These are phyloP conservation scores for Papilio polytes DNA, from an alignment of 1,140 invertebrate genomes.

Conservation along the genomic window DNA sequence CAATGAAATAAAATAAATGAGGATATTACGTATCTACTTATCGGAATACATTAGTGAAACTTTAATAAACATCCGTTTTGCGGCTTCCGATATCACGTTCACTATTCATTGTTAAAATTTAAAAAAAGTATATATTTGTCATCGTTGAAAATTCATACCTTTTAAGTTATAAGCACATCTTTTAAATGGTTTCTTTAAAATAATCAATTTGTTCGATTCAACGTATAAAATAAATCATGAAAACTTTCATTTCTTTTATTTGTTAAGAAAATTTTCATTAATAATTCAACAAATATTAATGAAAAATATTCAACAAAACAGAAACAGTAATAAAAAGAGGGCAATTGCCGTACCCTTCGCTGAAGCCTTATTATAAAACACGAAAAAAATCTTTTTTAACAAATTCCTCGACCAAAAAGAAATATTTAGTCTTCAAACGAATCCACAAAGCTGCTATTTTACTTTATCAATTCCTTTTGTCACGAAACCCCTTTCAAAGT, in stretches of 20 bases:
- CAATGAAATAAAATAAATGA: not conserved
- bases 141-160: not conserved
- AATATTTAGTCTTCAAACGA: conserved; percentile 32
- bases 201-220: too few species aligned
- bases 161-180: not conserved
- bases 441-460: conserved; percentile 41
- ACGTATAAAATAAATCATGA: too few species aligned
- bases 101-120: not conserved
- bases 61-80: conserved; percentile 3
- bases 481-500: conserved; percentile 33
- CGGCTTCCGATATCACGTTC: conserved; percentile 24
- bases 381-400: not conserved
- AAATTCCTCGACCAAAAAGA: not conserved
- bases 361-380: conserved; percentile 12
- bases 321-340: conserved; percentile 1
- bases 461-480: conserved; percentile 41
- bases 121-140: not conserved
- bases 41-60: conserved; percentile 9
- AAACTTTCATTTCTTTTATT: not conserved
- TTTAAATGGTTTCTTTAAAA: not conserved
- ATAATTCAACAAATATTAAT: not conserved
- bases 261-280: not conserved
- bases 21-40: conserved; percentile 5
- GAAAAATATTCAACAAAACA: not conserved
- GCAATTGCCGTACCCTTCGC: not conserved